Conservation (phyloP, 2,113 vertebrate species). For the Sterna hirundo region DNA sequence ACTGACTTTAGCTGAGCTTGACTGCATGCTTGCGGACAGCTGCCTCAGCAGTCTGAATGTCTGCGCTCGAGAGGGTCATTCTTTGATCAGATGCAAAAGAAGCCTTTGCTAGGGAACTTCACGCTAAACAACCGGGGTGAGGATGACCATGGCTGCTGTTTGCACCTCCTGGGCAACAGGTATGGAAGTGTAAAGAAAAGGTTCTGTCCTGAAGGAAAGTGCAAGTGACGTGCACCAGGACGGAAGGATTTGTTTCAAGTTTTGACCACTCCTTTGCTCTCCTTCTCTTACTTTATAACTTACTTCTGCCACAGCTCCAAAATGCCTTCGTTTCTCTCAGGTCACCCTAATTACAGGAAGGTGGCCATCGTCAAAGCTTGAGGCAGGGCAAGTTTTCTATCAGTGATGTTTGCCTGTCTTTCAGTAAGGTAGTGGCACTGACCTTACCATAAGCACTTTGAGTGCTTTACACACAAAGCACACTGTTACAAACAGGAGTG, state of each 20-base stretch:
- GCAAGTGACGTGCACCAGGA: background rate
- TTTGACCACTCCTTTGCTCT: background rate
- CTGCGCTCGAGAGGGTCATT: rapidly evolving
- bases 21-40: background rate
- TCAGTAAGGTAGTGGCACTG: background rate
- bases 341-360: background rate
- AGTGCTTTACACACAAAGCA: background rate
- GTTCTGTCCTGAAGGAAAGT: background rate
- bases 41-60: background rate
- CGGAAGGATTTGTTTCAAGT: background rate
- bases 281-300: background rate
- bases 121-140: rapidly evolving
- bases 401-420: background rate
- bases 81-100: background rate
- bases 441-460: background rate
- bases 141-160: background rate
- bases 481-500: no score
- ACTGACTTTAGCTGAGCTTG: background rate
- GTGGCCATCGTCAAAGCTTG: background rate
- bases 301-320: background rate
- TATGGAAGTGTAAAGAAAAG: background rate
- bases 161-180: background rate
- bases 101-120: background rate
- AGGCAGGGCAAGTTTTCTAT: background rate
- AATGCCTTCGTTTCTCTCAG: background rate